A percentile compares a stretch with the other conserved stretches of the same genome.
phyloP scores from a whole-genome alignment of 92 coral and sea anemone species.

The Isaurus tuberculatus region DNA sequence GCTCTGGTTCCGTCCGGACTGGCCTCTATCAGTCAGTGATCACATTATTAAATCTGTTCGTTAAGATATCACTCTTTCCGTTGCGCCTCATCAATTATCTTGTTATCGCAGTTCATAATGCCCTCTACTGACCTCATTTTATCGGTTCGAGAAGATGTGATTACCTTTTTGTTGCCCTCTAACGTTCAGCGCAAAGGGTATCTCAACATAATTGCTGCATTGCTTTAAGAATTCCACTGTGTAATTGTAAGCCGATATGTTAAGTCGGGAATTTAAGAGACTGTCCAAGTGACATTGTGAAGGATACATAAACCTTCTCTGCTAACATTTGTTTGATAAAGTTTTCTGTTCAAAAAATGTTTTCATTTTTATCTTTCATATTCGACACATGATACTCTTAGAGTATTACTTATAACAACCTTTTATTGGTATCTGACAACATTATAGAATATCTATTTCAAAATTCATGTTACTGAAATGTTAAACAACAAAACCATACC shows the following conservation, averaged over 20 bases:
- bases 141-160: conserved; percentile 19
- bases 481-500: conserved; percentile 8
- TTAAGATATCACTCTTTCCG: neutral
- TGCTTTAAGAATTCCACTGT: conserved; percentile 47
- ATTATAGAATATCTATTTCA: neutral
- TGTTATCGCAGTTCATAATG: conserved; percentile 43
- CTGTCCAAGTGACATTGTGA: conserved; percentile 19
- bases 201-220: conserved; percentile 19
- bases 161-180: conserved; percentile 7
- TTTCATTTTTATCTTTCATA: neutral
- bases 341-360: neutral
- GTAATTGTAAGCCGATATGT: conserved; percentile 69
- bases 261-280: conserved; percentile 22
- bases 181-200: neutral
- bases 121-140: conserved; percentile 28
- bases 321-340: conserved; percentile 13
- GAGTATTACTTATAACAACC: neutral
- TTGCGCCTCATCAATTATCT: conserved; percentile 40
- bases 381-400: neutral
- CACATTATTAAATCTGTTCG: conserved; percentile 25
- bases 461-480: neutral
- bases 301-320: neutral
- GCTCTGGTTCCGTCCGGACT: neutral
- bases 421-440: neutral
- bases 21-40: conserved; percentile 33